phyloP scores from a whole-genome alignment of 1,140 invertebrate species.

The Drosophila rhopaloa region DNA sequence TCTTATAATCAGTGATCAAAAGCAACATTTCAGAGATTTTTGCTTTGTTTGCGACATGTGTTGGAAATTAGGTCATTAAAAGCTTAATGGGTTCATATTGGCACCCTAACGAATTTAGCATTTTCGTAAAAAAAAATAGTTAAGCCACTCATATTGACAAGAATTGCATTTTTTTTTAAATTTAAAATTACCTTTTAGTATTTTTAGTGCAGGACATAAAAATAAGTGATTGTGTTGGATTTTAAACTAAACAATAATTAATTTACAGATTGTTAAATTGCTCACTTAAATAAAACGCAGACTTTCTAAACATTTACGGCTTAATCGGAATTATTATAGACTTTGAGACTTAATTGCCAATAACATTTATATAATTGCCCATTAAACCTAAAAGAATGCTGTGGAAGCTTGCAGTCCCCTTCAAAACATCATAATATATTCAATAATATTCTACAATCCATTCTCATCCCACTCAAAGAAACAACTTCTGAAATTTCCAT shows the following conservation, averaged over 20 bases:
- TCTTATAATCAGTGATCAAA: conserved; percentile 36
- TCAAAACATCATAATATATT: background rate
- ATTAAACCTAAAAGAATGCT: background rate
- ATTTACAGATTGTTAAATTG: no score
- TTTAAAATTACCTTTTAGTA: no score
- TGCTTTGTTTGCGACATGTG: conserved; percentile 17
- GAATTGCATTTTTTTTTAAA: no score
- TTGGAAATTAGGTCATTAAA: conserved; percentile 2
- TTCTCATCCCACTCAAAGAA: background rate
- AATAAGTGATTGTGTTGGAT: no score
- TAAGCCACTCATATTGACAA: no score
- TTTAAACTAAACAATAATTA: background rate
- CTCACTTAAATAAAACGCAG: background rate
- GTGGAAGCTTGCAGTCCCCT: background rate
- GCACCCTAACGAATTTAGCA: no score
- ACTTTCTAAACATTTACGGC: background rate
- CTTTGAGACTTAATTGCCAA: background rate
- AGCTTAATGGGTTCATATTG: no score
- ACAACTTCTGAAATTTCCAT: conserved; percentile 11
- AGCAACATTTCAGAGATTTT: conserved; percentile 29
- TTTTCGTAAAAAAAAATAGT: no score
- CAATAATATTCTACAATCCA: background rate
- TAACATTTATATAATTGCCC: background rate
- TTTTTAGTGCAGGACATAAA: no score
- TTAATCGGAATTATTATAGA: background rate